phyloP scores from a whole-genome alignment of 2,113 vertebrate genomes.

The Thalassarche chlororhynchos region DNA sequence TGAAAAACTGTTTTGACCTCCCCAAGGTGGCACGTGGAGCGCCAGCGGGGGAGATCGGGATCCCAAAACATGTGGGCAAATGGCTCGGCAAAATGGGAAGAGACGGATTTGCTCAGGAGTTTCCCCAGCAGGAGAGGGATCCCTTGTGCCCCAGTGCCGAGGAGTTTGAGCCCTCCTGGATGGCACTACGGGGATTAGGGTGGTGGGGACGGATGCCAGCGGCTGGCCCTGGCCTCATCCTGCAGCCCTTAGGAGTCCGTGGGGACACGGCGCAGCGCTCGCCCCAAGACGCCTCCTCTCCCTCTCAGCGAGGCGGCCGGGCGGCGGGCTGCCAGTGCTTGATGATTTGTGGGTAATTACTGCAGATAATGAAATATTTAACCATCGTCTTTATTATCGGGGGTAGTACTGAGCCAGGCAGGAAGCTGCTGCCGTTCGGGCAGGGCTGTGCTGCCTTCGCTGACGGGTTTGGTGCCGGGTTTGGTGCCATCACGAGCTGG shows the following conservation, averaged over 20 bases:
- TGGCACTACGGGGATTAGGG: not conserved
- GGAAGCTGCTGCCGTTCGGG: not conserved
- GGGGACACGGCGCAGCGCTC: not conserved
- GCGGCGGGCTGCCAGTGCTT: not conserved
- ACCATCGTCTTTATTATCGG: not conserved
- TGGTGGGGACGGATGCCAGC: not conserved
- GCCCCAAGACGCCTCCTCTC: not conserved
- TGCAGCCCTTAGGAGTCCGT: not conserved
- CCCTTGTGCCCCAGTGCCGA: not conserved
- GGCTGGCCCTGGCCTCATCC: not conserved
- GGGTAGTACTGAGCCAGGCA: not conserved
- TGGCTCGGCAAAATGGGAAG: not conserved
- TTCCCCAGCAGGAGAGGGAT: not conserved
- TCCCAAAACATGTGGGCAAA: not conserved
- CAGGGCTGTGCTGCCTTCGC: not conserved
- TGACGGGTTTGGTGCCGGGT: not conserved
- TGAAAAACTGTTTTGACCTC: not conserved
- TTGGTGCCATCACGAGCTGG: not conserved
- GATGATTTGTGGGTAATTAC: slow-evolving; percentile 34
- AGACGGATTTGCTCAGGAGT: not conserved
- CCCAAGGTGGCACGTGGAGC: not conserved
- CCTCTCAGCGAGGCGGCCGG: accelerated
- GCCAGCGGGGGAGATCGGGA: not conserved
- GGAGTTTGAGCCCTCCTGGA: not conserved
- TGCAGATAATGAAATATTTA: slow-evolving; percentile 52